phyloP scores from a whole-genome alignment of 2,797 vertebrate species.

The Natrix natrix region DNA sequence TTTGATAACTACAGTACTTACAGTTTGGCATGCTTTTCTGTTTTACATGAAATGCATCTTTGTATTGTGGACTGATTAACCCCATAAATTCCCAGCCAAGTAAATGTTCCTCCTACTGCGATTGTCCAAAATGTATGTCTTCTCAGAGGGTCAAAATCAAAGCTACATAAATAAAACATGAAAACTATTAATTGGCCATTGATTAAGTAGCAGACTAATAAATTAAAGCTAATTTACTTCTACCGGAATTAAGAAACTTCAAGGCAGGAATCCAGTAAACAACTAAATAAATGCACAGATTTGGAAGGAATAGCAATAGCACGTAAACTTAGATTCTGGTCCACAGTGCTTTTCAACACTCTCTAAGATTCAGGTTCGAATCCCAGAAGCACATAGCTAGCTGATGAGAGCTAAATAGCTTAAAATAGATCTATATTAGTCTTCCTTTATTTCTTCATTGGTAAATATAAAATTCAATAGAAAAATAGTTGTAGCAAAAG shows the following conservation, averaged over 20 bases:
- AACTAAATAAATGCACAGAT: not conserved
- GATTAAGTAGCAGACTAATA: not conserved
- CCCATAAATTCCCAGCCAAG: slow-evolving; percentile 83
- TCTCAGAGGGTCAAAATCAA: slow-evolving; percentile 76
- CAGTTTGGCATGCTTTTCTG: slow-evolving; percentile 80
- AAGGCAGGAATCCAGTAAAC: not conserved
- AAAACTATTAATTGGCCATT: slow-evolving; percentile 6
- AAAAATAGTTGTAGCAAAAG: no score
- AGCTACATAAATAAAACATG: slow-evolving; percentile 61
- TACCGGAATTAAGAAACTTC: not conserved
- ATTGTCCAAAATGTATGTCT: slow-evolving; percentile 84
- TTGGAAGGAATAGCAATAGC: not conserved
- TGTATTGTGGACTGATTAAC: slow-evolving; percentile 85
- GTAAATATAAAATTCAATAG: no score
- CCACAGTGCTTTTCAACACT: not conserved
- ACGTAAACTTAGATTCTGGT: not conserved
- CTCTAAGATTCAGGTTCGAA: no score
- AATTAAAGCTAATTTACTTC: not conserved
- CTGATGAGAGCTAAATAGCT: no score
- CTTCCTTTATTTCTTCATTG: no score
- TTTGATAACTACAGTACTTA: slow-evolving; percentile 61
- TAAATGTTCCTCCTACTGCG: slow-evolving; percentile 78
- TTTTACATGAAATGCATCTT: slow-evolving; percentile 83
- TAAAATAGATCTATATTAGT: no score
- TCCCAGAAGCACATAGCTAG: no score